Conservation (phyloP, 2,113 vertebrate genomes). For the Anoplopoma fimbria region DNA sequence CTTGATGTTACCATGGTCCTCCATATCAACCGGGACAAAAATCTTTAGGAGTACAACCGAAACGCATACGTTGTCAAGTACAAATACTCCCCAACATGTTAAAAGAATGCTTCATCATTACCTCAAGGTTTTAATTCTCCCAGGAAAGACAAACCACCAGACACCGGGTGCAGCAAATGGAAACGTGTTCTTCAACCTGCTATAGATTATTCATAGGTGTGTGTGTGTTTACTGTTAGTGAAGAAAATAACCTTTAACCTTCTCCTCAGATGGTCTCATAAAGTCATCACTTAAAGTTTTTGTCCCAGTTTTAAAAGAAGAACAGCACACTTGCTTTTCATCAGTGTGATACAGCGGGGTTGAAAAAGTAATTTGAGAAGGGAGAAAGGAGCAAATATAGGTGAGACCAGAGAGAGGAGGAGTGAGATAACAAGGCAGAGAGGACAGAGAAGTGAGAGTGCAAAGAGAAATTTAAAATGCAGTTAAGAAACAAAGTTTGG, state of each 20-base stretch:
- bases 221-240: neutral
- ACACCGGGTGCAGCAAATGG: neutral
- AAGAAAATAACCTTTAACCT: neutral
- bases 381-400: conserved; percentile 10
- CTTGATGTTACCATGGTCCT: neutral
- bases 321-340: neutral
- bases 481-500: conserved; percentile 7
- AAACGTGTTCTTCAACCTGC: neutral
- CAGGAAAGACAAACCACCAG: neutral
- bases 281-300: neutral
- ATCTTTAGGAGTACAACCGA: neutral
- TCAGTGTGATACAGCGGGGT: neutral
- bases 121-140: neutral
- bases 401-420: conserved; percentile 8
- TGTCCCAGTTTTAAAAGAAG: neutral
- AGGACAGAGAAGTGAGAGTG: conserved; percentile 17
- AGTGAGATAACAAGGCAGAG: neutral
- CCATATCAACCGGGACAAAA: neutral
- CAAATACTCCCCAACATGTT: neutral
- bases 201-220: neutral
- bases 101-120: neutral
- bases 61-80: neutral
- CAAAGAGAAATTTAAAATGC: conserved; percentile 21
- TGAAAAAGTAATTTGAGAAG: conserved; percentile 3
- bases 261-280: neutral